These are phyloP conservation scores for Melinaea marsaeus DNA, from an alignment of 2,888 invertebrate species.

Conservation along the genomic window DNA sequence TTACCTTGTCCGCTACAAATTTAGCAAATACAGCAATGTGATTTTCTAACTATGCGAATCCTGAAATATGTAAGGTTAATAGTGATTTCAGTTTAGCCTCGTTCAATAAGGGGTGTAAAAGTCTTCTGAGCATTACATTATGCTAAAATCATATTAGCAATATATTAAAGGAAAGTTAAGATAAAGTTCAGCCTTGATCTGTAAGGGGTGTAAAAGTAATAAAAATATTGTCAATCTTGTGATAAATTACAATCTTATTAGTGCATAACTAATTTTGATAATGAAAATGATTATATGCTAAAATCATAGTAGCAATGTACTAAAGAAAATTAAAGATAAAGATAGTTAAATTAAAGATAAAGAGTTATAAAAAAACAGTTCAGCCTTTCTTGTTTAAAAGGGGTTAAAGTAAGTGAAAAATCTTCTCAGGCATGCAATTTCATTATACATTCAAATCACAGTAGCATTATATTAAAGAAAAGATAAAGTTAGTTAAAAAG, in stretches of 20 bases:
- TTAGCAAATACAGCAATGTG: constrained; percentile 69
- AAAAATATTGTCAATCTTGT: too few relatives aligned
- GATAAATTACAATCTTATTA: too few relatives aligned
- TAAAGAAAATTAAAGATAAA: not conserved
- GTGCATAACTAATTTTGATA: too few relatives aligned
- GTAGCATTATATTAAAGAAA: too few relatives aligned
- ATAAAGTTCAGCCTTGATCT: not conserved
- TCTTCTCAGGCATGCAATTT: too few relatives aligned
- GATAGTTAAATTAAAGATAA: too few relatives aligned
- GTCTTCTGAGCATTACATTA: not conserved
- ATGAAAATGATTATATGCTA: not conserved
- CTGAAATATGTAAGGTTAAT: constrained; percentile 50
- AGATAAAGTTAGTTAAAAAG: too few relatives aligned
- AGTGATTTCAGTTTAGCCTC: constrained; percentile 6
- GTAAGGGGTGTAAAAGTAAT: not conserved
- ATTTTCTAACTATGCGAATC: constrained; percentile 68
- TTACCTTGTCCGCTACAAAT: constrained; percentile 43
- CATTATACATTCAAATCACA: not conserved
- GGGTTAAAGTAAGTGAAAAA: not conserved
- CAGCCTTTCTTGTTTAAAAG: not conserved
- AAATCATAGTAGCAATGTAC: too few relatives aligned
- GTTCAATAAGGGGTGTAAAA: not conserved
- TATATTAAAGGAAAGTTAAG: not conserved
- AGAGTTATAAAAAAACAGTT: too few relatives aligned
- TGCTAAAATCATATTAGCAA: too few relatives aligned